Base-by-base conservation (phyloP, 1,140 invertebrate genomes). In the Phortica variegata region DNA sequence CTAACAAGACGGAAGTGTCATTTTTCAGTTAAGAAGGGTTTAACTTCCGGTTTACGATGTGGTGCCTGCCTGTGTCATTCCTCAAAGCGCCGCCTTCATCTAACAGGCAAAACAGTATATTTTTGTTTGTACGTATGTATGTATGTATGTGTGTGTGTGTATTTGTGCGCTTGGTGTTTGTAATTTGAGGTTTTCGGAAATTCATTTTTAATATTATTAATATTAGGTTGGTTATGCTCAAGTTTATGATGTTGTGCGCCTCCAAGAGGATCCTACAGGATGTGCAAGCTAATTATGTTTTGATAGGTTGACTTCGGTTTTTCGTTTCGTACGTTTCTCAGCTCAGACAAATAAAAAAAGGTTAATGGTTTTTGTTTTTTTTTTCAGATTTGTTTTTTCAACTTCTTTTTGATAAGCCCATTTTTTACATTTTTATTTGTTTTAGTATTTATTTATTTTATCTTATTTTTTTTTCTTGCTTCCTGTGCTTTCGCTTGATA, bases 11-110 rank as follows among this genome's bases (percentile, higher is more conserved):
- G 63, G 63, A 68, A 68, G 63, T 68, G 63, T 68, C 63, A 61
- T 69, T 68, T 69, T 65, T 63, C 65, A 63, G 52, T 47, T 54
- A 63, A 68, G 58, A 60, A 69, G 60, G 65, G 65, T 58, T 63
- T 55, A 60, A 62, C 57, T 58, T 63, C 57, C 52, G 56, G 50
- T 58, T 68, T 57, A 58, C 47, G 57, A 60, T 58, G 60, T 48
- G 39, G 52, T 54, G 58, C 61, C 58, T 61, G 62, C 58, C 58
- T 41, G 49, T 50, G 47, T n/a, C n/a, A n/a, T n/a, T n/a, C n/a
- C n/a, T n/a, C n/a, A n/a, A n/a, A n/a, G n/a, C n/a, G n/a, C n/a
- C n/a, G n/a, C n/a, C n/a, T n/a, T n/a, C n/a, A n/a, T n/a, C n/a
- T n/a, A n/a, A n/a, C n/a, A n/a, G n/a, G 16, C 49, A 51, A 43